Evolutionary conservation across 2,888 invertebrate genomes (phyloP).

Genomic region (Monopis laevigella): DNA sequence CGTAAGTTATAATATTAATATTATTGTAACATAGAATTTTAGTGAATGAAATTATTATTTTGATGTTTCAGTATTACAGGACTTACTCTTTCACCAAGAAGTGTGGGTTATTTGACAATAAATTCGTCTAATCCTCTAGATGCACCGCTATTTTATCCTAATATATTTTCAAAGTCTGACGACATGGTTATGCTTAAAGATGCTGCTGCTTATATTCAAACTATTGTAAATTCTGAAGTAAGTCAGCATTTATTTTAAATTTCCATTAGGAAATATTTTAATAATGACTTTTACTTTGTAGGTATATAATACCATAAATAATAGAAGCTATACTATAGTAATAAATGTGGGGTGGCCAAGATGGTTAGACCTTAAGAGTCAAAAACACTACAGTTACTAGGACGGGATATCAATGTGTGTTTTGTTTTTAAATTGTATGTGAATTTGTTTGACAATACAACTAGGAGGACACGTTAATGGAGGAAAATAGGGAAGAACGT

Average conservation of each 20-base stretch:
- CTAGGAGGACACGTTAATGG: too few relatives aligned
- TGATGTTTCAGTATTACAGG: conserved; percentile 32
- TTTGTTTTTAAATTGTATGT: too few relatives aligned
- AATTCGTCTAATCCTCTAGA: conserved; percentile 35
- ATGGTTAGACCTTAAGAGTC: too few relatives aligned
- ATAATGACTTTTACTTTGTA: too few relatives aligned
- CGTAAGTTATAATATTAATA: conserved; percentile 26
- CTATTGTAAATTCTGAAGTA: conserved; percentile 33
- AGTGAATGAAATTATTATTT: conserved; percentile 13
- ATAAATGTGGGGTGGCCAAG: too few relatives aligned
- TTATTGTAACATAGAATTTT: background rate
- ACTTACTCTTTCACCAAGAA: conserved; percentile 34
- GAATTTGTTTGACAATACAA: too few relatives aligned
- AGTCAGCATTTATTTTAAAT: conserved; percentile 15
- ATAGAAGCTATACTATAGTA: too few relatives aligned
- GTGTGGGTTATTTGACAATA: conserved; percentile 36
- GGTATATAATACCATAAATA: too few relatives aligned
- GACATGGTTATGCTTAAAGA: conserved; percentile 40
- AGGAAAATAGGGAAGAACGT: too few relatives aligned
- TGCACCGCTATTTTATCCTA: conserved; percentile 32
- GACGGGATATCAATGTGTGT: too few relatives aligned
- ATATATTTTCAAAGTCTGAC: conserved; percentile 36
- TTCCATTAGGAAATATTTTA: background rate
- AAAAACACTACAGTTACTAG: too few relatives aligned
- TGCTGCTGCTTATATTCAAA: conserved; percentile 27